phyloP scores from a whole-genome alignment of 2,113 vertebrate genomes.

The Lasiurus borealis region DNA sequence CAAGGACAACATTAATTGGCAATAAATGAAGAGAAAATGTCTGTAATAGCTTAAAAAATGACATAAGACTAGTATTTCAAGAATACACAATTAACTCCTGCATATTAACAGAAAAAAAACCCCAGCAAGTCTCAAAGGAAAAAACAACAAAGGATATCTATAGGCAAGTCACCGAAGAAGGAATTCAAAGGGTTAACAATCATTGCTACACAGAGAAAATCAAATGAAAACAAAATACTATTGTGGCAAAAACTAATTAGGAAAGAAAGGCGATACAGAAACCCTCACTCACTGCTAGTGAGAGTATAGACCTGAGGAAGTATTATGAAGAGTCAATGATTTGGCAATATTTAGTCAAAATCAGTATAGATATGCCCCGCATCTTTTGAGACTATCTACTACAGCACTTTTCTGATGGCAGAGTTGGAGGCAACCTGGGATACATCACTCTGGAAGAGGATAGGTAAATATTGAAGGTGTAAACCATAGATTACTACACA shows the following conservation, averaged over 20 bases:
- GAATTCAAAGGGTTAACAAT: slow-evolving; percentile 28
- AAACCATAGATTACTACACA: background rate
- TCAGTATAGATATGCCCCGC: background rate
- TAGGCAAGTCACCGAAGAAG: slow-evolving; percentile 28
- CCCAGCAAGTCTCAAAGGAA: background rate
- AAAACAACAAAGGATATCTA: background rate
- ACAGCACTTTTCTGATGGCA: background rate
- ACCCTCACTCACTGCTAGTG: background rate
- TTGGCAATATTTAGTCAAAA: slow-evolving; percentile 46
- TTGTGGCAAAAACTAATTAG: slow-evolving; percentile 1
- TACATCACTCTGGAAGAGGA: background rate
- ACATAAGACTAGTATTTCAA: background rate
- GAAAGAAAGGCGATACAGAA: slow-evolving; percentile 16
- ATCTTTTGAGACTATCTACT: background rate
- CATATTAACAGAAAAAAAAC: slow-evolving; percentile 18
- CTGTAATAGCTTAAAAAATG: slow-evolving; percentile 6
- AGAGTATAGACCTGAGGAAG: background rate
- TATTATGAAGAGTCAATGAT: slow-evolving; percentile 23
- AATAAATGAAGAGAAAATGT: slow-evolving; percentile 24
- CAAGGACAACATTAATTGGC: background rate
- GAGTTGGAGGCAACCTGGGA: background rate
- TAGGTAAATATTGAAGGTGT: background rate
- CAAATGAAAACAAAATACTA: background rate
- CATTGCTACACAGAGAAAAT: background rate
- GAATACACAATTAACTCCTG: background rate